These are phyloP conservation scores for Rosalia funebris DNA, from an alignment of 2,888 invertebrate genomes.

Conservation along the genomic window DNA sequence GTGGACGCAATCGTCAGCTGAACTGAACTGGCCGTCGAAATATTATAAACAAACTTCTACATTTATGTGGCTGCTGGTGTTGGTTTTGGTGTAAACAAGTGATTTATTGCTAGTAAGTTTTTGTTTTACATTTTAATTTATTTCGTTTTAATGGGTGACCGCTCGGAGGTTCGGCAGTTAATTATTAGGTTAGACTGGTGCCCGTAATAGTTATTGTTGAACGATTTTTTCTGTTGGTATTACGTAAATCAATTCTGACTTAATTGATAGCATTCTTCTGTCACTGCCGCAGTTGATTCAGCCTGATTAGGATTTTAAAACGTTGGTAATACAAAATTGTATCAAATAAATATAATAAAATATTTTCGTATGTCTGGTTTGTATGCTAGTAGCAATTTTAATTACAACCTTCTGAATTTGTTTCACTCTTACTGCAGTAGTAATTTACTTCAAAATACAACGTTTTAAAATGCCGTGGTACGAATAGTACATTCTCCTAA, in stretches of 20 bases:
- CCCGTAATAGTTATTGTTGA: background rate
- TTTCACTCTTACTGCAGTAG: too few species aligned
- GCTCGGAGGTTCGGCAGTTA: background rate
- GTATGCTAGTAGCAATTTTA: too few species aligned
- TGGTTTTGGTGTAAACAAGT: slow-evolving; percentile 1
- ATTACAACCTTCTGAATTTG: too few species aligned
- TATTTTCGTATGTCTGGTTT: too few species aligned
- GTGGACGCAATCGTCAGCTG: slow-evolving; percentile 10
- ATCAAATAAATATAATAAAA: too few species aligned
- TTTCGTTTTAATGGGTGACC: background rate
- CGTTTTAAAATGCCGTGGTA: too few species aligned
- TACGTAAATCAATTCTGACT: background rate
- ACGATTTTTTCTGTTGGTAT: background rate
- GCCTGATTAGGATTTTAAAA: too few species aligned
- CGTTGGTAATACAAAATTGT: too few species aligned
- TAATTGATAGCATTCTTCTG: background rate
- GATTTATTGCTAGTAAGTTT: slow-evolving; percentile 20
- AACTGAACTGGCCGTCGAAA: background rate
- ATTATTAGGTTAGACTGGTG: background rate
- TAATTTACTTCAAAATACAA: too few species aligned
- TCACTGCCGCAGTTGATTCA: background rate
- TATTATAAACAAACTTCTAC: slow-evolving; percentile 1
- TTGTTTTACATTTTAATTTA: slow-evolving; percentile 4
- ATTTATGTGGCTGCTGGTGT: slow-evolving; percentile 16
- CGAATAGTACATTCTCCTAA: too few species aligned